phyloP scores from a whole-genome alignment of 2,888 invertebrate genomes.

The Caenorhabditis sp. region DNA sequence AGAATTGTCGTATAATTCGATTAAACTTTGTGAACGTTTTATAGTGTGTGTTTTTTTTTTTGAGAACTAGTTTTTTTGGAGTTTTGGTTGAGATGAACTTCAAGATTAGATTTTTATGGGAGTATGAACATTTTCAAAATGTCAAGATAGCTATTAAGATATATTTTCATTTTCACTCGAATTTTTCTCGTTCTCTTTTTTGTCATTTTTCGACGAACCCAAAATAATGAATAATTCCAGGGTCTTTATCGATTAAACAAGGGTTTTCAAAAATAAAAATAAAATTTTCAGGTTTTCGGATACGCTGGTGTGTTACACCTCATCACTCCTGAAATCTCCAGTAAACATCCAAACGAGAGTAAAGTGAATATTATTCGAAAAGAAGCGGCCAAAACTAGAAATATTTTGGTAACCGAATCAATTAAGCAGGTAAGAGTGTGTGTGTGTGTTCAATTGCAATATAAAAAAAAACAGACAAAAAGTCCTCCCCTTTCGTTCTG shows the following conservation, averaged over 20 bases:
- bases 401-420: constrained; percentile 55
- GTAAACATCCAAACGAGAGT: constrained; percentile 36
- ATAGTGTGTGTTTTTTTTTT: background rate
- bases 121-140: too few relatives aligned
- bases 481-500: background rate
- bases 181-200: background rate
- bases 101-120: too few relatives aligned
- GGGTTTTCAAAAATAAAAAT: background rate
- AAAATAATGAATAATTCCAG: too few relatives aligned
- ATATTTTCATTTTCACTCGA: background rate
- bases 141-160: background rate
- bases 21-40: background rate
- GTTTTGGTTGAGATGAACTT: too few relatives aligned
- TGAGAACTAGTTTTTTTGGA: too few relatives aligned
- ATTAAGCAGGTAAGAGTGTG: constrained; percentile 22
- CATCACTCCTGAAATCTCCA: constrained; percentile 40
- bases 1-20: background rate
- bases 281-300: constrained; percentile 43
- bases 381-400: constrained; percentile 43
- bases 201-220: too few relatives aligned
- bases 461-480: background rate
- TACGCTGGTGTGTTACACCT: constrained; percentile 51
- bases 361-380: constrained; percentile 49
- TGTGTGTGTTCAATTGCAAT: background rate
- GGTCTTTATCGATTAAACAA: too few relatives aligned